Conservation (phyloP, 1,140 invertebrate species). For the Mesaphorura yosii region DNA sequence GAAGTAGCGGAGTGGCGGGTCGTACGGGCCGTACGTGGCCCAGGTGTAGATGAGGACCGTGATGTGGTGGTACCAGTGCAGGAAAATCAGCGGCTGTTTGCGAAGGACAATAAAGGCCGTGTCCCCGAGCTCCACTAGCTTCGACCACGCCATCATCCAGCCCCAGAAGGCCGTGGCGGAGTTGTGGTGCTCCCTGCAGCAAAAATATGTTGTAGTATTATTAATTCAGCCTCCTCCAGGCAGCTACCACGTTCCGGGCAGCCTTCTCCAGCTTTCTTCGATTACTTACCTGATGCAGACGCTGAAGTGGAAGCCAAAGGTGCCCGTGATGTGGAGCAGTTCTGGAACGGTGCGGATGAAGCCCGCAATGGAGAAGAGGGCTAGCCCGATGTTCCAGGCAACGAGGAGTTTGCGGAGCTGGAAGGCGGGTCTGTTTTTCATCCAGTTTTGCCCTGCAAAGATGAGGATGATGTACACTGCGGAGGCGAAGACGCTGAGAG, state of each 20-base stretch:
- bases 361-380: constrained; percentile 87
- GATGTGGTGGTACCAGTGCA: constrained; percentile 40
- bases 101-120: constrained; percentile 49
- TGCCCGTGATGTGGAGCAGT: constrained; percentile 65
- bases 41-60: constrained; percentile 41
- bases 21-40: constrained; percentile 42
- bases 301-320: constrained; percentile 80
- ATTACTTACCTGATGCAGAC: constrained; percentile 56
- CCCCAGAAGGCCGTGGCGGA: constrained; percentile 42
- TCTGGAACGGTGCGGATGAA: constrained; percentile 75
- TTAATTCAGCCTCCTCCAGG: no score
- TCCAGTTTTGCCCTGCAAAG: constrained; percentile 81
- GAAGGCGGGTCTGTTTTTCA: constrained; percentile 79
- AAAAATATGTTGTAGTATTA: background rate
- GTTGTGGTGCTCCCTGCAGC: constrained; percentile 33
- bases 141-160: constrained; percentile 38
- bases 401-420: constrained; percentile 71
- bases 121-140: constrained; percentile 43
- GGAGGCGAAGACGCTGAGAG: constrained; percentile 78
- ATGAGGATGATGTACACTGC: constrained; percentile 86
- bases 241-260: background rate
- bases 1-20: constrained; percentile 41
- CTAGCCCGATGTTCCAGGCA: constrained; percentile 83
- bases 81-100: constrained; percentile 48
- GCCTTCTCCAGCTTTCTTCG: background rate